Base-by-base conservation (phyloP, 2,888 invertebrate genomes). In the Morinoia aosen region DNA sequence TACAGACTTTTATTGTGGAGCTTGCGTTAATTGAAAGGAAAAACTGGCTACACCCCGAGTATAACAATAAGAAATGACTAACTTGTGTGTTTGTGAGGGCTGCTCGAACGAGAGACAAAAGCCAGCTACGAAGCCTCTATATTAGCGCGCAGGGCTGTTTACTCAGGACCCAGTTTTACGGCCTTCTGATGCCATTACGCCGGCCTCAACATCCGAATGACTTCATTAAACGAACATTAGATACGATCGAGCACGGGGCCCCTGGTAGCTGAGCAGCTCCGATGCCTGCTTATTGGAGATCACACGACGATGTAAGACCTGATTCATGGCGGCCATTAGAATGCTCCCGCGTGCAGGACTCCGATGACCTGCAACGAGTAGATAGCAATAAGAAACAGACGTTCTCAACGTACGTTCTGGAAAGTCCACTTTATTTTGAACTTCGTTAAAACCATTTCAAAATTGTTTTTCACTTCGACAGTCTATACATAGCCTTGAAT, bases 211-310 rank as follows among this genome's bases (percentile, higher is more conserved):
- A 90, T 90, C 48, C 40, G 90, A 90, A 90, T 90, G 90, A 48
- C 90, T 90, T 90, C 90, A 90, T 90, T 90, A 90, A 48, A 48
- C 48, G 40, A 90, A 40, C 90, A 40, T 76, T 90, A 90, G 90
- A 90, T 40, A 48, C 90, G 90, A 90, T 90, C 90, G 25, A 14
- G 11, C 39, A 16, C 90, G 25, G 14, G 90, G 90, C 48, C 48
- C 40, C 40, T 90, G 90, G 90, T 19, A 90, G 90, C 90, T 48
- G 48, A 40, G 48, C 90, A 48, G 48, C 40, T 25, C 40, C 40
- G 90, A 90, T 90, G 90, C 90, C 48, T 40, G 90, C 14, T 90
- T 90, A 90, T 90, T 90, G 90, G 48, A 90, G 90, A 90, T 90
- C 48, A 39, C 48, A 90, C 39, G 90, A 48, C 90, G 48, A 90